A percentile compares a stretch with the other conserved stretches of the same genome.
Evolutionary conservation across 1,140 invertebrate species (phyloP).

Genomic region (Octopus sinensis): DNA sequence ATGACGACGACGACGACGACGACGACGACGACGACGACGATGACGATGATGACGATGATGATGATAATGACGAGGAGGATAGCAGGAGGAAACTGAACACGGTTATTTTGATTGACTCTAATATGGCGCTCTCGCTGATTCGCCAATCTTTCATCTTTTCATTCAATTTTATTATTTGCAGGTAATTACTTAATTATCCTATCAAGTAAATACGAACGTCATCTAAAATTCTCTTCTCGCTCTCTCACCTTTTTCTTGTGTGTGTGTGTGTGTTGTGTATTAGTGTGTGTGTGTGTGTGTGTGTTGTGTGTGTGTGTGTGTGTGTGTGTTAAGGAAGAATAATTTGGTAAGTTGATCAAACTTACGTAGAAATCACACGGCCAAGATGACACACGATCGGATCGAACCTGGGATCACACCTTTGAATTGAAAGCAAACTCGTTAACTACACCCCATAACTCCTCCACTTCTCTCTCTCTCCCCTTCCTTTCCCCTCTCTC

Average conservation of each 20-base stretch:
- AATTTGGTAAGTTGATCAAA: too few species aligned
- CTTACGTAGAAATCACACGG: too few species aligned
- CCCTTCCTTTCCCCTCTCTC: background rate
- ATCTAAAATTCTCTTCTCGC: background rate
- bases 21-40: background rate
- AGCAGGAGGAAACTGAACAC: background rate
- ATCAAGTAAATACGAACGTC: slow-evolving; percentile 25
- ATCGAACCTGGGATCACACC: too few species aligned
- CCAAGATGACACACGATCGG: too few species aligned
- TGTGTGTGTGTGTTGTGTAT: background rate
- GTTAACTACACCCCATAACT: background rate
- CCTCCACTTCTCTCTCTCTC: background rate
- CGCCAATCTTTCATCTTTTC: slow-evolving; percentile 22
- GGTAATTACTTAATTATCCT: slow-evolving; percentile 13
- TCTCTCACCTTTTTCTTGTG: background rate
- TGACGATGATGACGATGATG: background rate
- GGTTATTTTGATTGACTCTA: background rate
- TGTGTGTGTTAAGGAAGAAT: too few species aligned
- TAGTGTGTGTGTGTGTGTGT: background rate
- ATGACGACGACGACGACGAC: slow-evolving; percentile 13
- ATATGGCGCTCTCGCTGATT: slow-evolving; percentile 17
- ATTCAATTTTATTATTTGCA: slow-evolving; percentile 19
- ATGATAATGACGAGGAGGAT: slow-evolving; percentile 4
- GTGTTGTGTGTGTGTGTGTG: background rate
- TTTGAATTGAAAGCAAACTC: too few species aligned